Percentiles rank a stretch among this genome's conserved stretches.
phyloP scores from a whole-genome alignment of 2,888 invertebrate species.

The Pseudococcus jackbeardsleyi region DNA sequence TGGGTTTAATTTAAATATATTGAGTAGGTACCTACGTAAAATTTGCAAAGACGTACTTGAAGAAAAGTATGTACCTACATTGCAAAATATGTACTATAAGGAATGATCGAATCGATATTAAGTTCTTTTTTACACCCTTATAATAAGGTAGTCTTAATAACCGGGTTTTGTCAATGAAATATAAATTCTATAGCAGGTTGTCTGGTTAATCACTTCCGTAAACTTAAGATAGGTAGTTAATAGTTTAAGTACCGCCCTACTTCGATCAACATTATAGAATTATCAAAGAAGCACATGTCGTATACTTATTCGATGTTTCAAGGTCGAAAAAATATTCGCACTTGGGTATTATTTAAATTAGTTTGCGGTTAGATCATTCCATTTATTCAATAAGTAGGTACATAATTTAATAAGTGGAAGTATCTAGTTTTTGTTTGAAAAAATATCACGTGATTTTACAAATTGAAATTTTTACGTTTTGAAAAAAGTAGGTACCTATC shows the following conservation, averaged over 20 bases:
- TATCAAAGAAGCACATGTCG: background rate
- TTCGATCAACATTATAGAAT: background rate
- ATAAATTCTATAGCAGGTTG: conserved; percentile 9
- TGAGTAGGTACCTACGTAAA: background rate
- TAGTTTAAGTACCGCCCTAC: background rate
- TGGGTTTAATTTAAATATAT: background rate
- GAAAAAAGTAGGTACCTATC: too few species aligned
- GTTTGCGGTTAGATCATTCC: background rate
- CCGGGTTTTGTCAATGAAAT: conserved; percentile 50
- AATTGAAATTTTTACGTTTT: too few species aligned
- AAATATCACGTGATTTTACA: too few species aligned
- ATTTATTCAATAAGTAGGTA: background rate
- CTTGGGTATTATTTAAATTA: background rate
- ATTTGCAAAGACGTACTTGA: too few species aligned
- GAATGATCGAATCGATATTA: too few species aligned
- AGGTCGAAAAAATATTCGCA: background rate
- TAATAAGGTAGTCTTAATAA: conserved; percentile 29
- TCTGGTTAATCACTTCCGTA: conserved; percentile 47
- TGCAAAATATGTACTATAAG: background rate
- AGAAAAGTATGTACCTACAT: background rate
- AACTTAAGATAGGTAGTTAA: conserved; percentile 12
- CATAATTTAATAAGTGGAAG: too few species aligned
- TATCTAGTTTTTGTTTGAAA: too few species aligned
- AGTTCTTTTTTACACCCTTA: background rate
- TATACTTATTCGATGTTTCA: background rate